Evolutionary conservation across 2,113 vertebrate species (phyloP).

Genomic region (Pachypanchax playfairii): DNA sequence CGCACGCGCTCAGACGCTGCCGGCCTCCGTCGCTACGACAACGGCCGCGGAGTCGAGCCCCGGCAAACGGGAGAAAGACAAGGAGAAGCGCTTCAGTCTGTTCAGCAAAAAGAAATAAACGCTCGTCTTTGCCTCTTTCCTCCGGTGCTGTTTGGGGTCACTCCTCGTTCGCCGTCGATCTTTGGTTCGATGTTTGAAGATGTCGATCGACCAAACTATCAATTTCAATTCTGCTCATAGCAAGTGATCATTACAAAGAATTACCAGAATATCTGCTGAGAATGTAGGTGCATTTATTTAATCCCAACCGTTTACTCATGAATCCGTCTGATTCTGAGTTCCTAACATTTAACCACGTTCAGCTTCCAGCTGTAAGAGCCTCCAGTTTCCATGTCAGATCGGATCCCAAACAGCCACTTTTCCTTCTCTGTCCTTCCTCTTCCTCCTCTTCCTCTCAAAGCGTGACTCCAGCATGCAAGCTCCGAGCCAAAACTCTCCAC

Average conservation of each 20-base stretch:
- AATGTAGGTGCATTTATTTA: slow-evolving; percentile 11
- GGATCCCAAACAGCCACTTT: slow-evolving; percentile 49
- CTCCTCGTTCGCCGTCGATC: slow-evolving; percentile 23
- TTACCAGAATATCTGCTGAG: not conserved
- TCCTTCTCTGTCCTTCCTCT: not conserved
- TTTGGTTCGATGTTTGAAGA: slow-evolving; percentile 25
- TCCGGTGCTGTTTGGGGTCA: slow-evolving; percentile 55
- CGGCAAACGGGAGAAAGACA: slow-evolving; percentile 96
- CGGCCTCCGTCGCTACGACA: slow-evolving; percentile 87
- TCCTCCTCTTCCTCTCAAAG: slow-evolving; percentile 61
- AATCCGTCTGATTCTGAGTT: not conserved
- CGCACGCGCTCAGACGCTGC: slow-evolving; percentile 91
- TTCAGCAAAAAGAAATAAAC: slow-evolving; percentile 98
- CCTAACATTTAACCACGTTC: not conserved
- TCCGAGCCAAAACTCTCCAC: slow-evolving; percentile 94
- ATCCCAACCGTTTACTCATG: not conserved
- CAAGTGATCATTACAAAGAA: slow-evolving; percentile 20
- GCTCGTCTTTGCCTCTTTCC: slow-evolving; percentile 38
- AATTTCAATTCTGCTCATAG: slow-evolving; percentile 29
- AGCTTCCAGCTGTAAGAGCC: not conserved
- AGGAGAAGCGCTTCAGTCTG: slow-evolving; percentile 98
- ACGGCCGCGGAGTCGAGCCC: slow-evolving; percentile 92
- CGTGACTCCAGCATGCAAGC: slow-evolving; percentile 93
- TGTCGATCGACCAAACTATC: not conserved
- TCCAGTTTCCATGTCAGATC: slow-evolving; percentile 8